Evolutionary conservation across 2,113 vertebrate species (phyloP).

Genomic region (Siniperca chuatsi): DNA sequence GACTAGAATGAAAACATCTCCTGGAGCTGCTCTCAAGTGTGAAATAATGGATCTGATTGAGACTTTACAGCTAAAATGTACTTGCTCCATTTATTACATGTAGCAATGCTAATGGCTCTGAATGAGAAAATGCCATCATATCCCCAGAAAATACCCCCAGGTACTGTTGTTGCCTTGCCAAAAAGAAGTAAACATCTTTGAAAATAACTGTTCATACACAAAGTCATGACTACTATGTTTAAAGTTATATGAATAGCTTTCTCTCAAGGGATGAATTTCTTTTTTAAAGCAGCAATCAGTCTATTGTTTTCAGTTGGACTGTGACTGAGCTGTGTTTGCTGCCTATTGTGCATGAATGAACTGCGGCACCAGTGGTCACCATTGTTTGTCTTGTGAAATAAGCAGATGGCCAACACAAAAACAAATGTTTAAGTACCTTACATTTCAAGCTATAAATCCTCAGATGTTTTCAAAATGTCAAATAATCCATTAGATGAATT

Average conservation of each 20-base stretch:
- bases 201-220: conserved; percentile 25
- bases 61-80: neutral
- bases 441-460: neutral
- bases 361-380: conserved; percentile 9
- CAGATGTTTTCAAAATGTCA: neutral
- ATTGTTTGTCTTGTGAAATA: conserved; percentile 40
- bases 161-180: neutral
- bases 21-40: neutral
- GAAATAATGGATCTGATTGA: neutral
- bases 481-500: neutral
- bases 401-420: neutral
- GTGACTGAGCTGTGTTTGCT: conserved; percentile 26
- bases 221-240: neutral
- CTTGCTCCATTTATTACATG: neutral
- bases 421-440: neutral
- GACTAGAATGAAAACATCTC: neutral
- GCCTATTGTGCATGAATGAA: conserved; percentile 16
- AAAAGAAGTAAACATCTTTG: conserved; percentile 12
- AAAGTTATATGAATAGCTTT: conserved; percentile 25
- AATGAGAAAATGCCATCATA: conserved; percentile 1
- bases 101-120: neutral
- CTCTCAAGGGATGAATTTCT: neutral
- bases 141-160: neutral
- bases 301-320: conserved; percentile 47
- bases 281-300: conserved; percentile 30